Evolutionary conservation across 2,888 invertebrate species (phyloP), one percentile per base, ranked within the genome.

Genomic region (Pristionchus fissidentatus): DNA sequence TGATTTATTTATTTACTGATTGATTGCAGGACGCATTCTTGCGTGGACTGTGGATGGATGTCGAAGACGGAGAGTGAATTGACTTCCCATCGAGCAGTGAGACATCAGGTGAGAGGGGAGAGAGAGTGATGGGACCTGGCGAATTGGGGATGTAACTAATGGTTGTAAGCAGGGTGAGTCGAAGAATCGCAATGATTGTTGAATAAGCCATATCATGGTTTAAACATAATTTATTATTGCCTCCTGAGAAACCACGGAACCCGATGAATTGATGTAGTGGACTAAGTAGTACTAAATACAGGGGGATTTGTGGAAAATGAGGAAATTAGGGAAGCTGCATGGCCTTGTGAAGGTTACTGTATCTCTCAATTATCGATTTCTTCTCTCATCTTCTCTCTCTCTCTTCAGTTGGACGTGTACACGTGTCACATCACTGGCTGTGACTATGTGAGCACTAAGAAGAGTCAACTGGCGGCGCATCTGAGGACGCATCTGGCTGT

Each of bases 1-100:
- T 55, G 19, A 55, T n/a, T 22, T 55, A 13, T 62, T 32, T 2
- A 29, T 4, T 62, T 26, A 32, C 1, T 38, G 15, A 29, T 66
- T 3, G 32, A 15, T 32, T 89, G 62, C 84, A 94, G 95, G 86
- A 94, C 94, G n/a, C 94, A 94, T 87, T 93, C 94, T 0, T 95
- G 95, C 91, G 95, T 95, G 86, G 93, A 94, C n/a, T 95, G 95
- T 92, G 95, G 95, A 13, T 95, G 95, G 91, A 94, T 94, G 85
- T 95, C 95, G 55, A 95, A 95, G 91, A 95, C 94, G 90, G 93
- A 87, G 73, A 95, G 95, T 87, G 95, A 95, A 91, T 94, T 95
- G 90, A 94, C 95, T 73, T 94, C 94, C 22, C 95, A 95, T 91
- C 94, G 94, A 88, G 46, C 43, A 19, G 13, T n/a, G 10, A 4